Evolutionary conservation across 1,140 invertebrate genomes (phyloP), one percentile per base, ranked within the genome.

Genomic region (fruit fly (Drosophila melanogaster)): DNA sequence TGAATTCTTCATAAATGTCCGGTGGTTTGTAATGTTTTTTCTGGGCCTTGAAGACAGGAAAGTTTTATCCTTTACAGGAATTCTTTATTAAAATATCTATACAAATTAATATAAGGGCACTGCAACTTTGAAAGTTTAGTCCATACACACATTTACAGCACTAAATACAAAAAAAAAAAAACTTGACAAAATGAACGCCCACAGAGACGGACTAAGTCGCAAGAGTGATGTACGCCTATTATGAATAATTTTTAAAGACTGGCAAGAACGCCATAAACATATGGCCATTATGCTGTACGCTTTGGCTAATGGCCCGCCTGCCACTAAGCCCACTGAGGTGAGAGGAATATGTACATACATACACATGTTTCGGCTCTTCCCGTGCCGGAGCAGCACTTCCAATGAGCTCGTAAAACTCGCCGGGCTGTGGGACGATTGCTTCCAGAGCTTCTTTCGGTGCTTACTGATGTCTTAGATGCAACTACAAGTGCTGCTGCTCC

Each of bases 211-310:
- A 22, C 44, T 30, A 49, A 40, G 38, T 44, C 41, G 30, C 26
- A 19, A 43, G 54, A 64, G 49, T 76, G 53, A 67, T 60, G 33
- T 77, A 66, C 69, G 65, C 64, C 67, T 69, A 69, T 72, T 67
- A 55, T 78, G 65, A 62, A 79, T 71, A 71, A 78, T 87, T 78
- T 80, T 67, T 60, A 71, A 76, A 72, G 72, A 64, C 74, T 75
- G 64, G 58, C 51, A 70, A 86, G 79, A 71, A 64, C 24, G 53
- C 60, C 83, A 86, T 86, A 86, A 86, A 78, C 79, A 77, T 86
- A 66, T 78, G 77, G 74, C 73, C 77, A 86, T 86, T 87, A 81
- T 64, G 50, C 43, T 66, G 49, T 69, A 81, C 69, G 70, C 83
- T 64, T 57, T 58, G 35, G 56, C 81, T 86, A 86, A 86, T 78